phyloP scores from a whole-genome alignment of 2,888 invertebrate species.

The Lochmaea capreae region DNA sequence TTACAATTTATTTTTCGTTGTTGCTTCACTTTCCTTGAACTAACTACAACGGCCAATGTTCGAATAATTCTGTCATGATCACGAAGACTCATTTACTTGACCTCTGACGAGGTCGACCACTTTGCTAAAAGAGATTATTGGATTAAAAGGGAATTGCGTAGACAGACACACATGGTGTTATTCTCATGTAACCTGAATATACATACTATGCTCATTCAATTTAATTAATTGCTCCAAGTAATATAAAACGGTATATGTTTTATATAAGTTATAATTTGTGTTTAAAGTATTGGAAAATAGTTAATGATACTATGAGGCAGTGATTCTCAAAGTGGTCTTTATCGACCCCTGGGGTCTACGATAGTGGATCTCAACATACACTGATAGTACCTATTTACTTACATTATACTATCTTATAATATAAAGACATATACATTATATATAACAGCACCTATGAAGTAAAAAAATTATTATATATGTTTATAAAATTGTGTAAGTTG shows the following conservation, averaged over 20 bases:
- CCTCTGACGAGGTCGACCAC: constrained; percentile 5
- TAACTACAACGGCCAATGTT: constrained; percentile 6
- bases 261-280: not conserved
- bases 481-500: no score
- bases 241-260: not conserved
- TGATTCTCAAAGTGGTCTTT: no score
- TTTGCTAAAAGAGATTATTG: not conserved
- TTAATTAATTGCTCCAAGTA: not conserved
- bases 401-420: no score
- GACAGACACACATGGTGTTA: not conserved
- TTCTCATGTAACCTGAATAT: not conserved
- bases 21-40: not conserved
- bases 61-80: not conserved
- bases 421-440: no score
- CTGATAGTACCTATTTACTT: no score
- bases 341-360: no score
- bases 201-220: not conserved
- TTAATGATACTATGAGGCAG: no score
- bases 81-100: not conserved
- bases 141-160: not conserved
- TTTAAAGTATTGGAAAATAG: no score
- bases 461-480: no score
- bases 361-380: no score
- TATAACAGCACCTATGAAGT: no score
- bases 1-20: not conserved